These are phyloP conservation scores for Myiotriccus ornatus DNA, from an alignment of 2,797 vertebrate species.

Conservation along the genomic window DNA sequence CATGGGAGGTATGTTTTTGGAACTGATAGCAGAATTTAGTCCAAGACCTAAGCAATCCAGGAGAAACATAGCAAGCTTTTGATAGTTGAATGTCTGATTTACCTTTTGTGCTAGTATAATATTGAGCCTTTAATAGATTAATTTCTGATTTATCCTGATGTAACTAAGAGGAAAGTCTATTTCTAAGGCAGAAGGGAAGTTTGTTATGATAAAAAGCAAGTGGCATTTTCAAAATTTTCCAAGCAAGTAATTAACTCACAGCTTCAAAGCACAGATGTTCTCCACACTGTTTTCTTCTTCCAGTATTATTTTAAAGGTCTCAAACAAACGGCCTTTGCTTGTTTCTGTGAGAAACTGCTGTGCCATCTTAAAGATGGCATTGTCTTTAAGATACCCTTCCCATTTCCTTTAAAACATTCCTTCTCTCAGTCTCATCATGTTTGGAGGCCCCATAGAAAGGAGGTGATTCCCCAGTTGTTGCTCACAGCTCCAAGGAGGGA, in stretches of 20 bases:
- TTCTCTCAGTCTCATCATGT: neutral
- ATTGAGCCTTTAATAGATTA: neutral
- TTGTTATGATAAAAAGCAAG: neutral
- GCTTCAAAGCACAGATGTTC: neutral
- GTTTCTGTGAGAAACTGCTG: neutral
- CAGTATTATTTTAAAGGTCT: neutral
- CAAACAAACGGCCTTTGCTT: neutral
- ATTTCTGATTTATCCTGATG: neutral
- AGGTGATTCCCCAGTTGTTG: neutral
- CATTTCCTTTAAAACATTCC: neutral
- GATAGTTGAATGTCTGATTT: neutral
- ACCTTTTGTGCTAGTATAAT: neutral
- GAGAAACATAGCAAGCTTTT: neutral
- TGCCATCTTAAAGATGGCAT: neutral
- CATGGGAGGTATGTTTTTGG: neutral
- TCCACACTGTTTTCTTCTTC: neutral
- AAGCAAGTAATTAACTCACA: neutral
- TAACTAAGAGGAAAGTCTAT: neutral
- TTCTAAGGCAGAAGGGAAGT: neutral
- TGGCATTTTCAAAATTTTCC: neutral
- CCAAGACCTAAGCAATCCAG: neutral
- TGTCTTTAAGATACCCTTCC: fast-evolving
- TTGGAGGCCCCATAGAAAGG: neutral
- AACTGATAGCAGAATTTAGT: neutral
- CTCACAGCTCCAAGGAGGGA: neutral